A percentile compares a stretch with the other conserved stretches of the same genome.
These are phyloP conservation scores for Drosophila equinoxialis DNA, from an alignment of 1,140 invertebrate genomes.

Conservation along the genomic window DNA sequence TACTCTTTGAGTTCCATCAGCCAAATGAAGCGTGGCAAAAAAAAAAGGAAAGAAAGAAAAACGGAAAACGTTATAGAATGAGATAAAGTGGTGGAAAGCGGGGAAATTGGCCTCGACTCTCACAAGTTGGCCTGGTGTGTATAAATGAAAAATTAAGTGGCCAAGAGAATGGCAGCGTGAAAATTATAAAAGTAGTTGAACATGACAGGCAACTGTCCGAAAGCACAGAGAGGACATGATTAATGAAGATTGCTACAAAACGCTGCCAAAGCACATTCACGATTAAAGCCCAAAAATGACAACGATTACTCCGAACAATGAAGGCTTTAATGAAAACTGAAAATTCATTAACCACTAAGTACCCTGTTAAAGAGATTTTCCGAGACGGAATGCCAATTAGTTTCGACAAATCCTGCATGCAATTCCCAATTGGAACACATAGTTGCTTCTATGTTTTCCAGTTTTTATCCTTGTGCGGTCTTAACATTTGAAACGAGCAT, in stretches of 20 bases:
- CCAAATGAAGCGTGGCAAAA: conserved; percentile 4
- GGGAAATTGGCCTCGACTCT: conserved; percentile 2
- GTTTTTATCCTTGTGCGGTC: no score
- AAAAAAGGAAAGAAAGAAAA: background rate
- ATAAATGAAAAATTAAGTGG: conserved; percentile 61
- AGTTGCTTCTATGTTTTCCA: no score
- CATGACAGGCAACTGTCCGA: conserved; percentile 68
- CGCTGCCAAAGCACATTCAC: background rate
- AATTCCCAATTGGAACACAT: no score
- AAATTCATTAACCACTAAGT: no score
- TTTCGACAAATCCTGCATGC: no score
- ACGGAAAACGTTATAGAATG: background rate
- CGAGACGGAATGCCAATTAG: no score
- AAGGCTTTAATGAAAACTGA: no score
- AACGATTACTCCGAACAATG: no score
- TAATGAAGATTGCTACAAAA: conserved; percentile 41
- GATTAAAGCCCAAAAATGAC: no score
- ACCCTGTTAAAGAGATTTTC: no score
- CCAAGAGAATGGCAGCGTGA: conserved; percentile 43
- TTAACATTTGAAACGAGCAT: no score
- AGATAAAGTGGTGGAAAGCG: background rate
- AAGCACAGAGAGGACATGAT: conserved; percentile 53
- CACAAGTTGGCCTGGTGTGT: background rate
- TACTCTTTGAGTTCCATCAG: conserved; percentile 30
- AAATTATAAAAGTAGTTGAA: conserved; percentile 78